Base-by-base conservation (phyloP, 2,113 vertebrate genomes). In the Rutilus rutilus region DNA sequence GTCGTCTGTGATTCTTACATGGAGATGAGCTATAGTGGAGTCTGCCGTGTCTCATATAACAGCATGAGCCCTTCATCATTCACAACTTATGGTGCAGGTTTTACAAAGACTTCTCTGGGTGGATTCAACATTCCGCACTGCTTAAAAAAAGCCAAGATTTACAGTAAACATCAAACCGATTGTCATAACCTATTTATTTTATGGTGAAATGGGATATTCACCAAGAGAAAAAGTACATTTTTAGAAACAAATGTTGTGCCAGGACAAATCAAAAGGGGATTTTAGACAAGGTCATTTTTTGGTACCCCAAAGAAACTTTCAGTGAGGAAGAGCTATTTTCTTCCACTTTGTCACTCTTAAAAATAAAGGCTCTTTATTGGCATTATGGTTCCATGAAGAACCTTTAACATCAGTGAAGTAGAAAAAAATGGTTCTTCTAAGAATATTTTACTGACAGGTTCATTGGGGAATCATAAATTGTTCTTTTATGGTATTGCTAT, bases 21-120 rank as follows among this genome's bases (percentile, higher is more conserved):
- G 64, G 45, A 64, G 27, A 62, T 87, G 62, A 87, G n/a, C 83
- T 87, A 87, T 87, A 30, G 57, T 75, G 57, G 11, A 36, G 75
- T 76, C 8, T 27, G 42, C 45, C 10, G 17, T 25, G 47, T 50
- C 57, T 60, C 81, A 86, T 86, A 47, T 25, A 76, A 60, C 30
- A 42, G 82, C 73, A 73, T 47, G 6, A 60, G 60, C 47, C 50
- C 39, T 84, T 82, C 30, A 77, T 89, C 81, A 59, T 33, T 86
- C 54, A 67, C 42, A 71, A 42, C 57, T 77, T 36, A 75, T 39
- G 54, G 65, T n/a, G 10, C 36, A 84, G 42, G 54, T 25, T 57
- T 65, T 42, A 42, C 30, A 81, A 86, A 78, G 65, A 62, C 60
- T 25, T 81, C n/a, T 83, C 47, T 81, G 54, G n/a, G 11, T 67